A percentile compares a stretch with the other conserved stretches of the same genome.
Evolutionary conservation across 2,888 invertebrate species (phyloP).

Genomic region (Drosophila pseudotakahashii): DNA sequence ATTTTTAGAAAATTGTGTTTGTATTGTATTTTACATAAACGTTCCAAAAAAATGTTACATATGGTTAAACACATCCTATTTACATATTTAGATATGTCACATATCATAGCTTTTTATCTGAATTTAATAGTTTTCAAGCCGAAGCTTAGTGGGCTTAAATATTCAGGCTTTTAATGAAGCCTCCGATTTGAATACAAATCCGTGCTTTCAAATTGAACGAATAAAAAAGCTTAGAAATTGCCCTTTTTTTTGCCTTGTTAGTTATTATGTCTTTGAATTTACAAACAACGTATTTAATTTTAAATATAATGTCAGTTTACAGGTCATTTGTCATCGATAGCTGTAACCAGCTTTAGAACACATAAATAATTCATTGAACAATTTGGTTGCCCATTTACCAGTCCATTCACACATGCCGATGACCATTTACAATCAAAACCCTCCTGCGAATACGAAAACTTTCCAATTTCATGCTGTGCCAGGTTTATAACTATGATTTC

Average conservation of each 20-base stretch:
- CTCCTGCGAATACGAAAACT: constrained; percentile 3
- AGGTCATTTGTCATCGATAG: no score
- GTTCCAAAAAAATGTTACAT: no score
- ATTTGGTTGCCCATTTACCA: constrained; percentile 8
- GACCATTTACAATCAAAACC: constrained; percentile 16
- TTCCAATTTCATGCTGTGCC: neutral
- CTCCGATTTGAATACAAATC: neutral
- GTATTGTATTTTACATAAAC: no score
- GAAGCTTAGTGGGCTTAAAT: neutral
- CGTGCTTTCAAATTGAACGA: neutral
- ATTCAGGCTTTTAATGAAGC: constrained; percentile 1
- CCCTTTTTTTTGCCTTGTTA: neutral
- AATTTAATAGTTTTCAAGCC: neutral
- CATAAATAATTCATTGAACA: constrained; percentile 4
- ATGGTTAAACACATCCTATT: no score
- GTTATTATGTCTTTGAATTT: neutral
- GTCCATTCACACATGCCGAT: constrained; percentile 8
- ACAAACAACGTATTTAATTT: no score
- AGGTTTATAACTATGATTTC: constrained; percentile 4
- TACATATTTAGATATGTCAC: no score
- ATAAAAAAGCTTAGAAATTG: neutral
- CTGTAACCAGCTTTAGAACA: neutral
- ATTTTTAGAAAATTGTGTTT: no score
- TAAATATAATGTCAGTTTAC: neutral
- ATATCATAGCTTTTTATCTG: neutral